phyloP scores from a whole-genome alignment of 1,140 invertebrate species.

The Neodiprion fabricii region DNA sequence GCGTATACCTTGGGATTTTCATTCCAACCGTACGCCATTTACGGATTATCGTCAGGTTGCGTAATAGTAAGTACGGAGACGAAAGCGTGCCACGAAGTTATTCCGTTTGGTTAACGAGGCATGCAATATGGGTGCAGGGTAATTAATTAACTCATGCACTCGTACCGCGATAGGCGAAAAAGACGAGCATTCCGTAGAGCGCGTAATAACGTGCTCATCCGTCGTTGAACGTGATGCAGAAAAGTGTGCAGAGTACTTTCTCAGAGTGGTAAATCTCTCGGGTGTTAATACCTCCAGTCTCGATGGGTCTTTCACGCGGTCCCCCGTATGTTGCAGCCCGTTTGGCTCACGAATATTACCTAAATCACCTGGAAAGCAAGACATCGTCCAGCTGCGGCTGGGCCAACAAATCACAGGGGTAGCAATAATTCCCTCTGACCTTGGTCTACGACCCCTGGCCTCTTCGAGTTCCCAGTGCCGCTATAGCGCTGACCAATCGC shows the following conservation, averaged over 20 bases:
- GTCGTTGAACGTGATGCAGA: too few species aligned
- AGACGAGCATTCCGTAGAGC: too few species aligned
- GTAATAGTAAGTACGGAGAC: constrained; percentile 8
- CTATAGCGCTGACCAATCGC: background rate
- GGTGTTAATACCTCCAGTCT: too few species aligned
- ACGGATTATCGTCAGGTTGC: background rate
- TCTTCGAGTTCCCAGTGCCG: background rate
- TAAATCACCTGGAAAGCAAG: background rate
- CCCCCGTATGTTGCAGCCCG: too few species aligned
- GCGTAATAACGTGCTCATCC: too few species aligned
- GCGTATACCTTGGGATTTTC: background rate
- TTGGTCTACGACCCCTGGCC: constrained; percentile 31
- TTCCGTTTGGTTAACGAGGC: constrained; percentile 33
- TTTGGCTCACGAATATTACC: too few species aligned
- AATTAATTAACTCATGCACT: constrained; percentile 30
- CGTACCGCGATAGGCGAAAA: background rate
- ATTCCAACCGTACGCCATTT: background rate
- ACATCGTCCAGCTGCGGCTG: constrained; percentile 7
- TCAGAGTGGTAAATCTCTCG: too few species aligned
- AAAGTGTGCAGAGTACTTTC: too few species aligned
- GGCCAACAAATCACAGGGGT: constrained; percentile 29
- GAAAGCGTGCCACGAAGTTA: constrained; percentile 24
- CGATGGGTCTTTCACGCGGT: too few species aligned
- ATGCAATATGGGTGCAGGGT: constrained; percentile 30
- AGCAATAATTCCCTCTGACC: constrained; percentile 42